These are phyloP conservation scores for Tetragnatha montana DNA, from an alignment of 2,888 invertebrate genomes.

Conservation along the genomic window DNA sequence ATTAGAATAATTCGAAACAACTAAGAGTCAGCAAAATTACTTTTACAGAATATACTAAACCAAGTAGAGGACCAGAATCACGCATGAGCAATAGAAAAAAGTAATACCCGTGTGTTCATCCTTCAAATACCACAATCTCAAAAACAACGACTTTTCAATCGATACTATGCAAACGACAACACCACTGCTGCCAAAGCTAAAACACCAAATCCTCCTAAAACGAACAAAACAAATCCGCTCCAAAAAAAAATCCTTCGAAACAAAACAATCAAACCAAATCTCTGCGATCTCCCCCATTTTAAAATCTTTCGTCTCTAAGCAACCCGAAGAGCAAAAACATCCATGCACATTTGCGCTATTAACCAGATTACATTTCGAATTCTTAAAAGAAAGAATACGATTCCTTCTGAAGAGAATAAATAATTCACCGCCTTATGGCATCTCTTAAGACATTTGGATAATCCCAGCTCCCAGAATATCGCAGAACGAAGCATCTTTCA, in stretches of 20 bases:
- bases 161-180: not conserved
- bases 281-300: not conserved
- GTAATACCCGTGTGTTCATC: not conserved
- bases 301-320: not conserved
- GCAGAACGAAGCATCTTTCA: not conserved
- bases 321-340: not conserved
- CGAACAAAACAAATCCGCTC: not conserved
- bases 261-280: not conserved
- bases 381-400: not conserved
- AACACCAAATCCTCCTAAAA: not conserved
- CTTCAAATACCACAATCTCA: not conserved
- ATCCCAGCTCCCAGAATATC: not conserved
- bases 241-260: not conserved
- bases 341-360: not conserved
- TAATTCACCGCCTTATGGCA: not conserved
- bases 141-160: not conserved
- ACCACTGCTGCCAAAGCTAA: not conserved
- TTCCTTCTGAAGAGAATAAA: not conserved
- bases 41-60: no score
- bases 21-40: no score
- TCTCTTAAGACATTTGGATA: not conserved
- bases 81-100: not conserved
- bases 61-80: no score
- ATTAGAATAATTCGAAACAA: no score
- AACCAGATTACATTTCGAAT: not conserved